Evolutionary conservation across 2,113 vertebrate species (phyloP).

Genomic region (Trinectes maculatus): DNA sequence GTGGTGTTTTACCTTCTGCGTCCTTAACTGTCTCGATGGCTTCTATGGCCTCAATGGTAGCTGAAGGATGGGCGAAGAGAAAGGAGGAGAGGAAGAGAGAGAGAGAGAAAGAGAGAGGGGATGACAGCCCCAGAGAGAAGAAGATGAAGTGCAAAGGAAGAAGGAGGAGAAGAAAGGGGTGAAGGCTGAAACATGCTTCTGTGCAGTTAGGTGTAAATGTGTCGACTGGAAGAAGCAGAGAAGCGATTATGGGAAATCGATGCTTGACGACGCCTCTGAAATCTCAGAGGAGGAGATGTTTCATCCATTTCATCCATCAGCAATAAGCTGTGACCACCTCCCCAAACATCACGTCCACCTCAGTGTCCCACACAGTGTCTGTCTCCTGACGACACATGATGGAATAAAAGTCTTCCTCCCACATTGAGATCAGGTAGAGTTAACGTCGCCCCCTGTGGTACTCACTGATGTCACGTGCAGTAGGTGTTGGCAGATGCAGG

Average conservation of each 20-base stretch:
- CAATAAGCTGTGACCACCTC: no score
- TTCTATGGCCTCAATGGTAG: slow-evolving; percentile 84
- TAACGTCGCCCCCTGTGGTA: no score
- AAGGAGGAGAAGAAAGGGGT: slow-evolving; percentile 53
- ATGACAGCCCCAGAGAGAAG: slow-evolving; percentile 50
- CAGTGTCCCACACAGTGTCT: no score
- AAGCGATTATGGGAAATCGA: neutral
- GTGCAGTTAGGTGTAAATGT: slow-evolving; percentile 43
- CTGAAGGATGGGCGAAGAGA: slow-evolving; percentile 75
- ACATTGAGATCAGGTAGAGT: no score
- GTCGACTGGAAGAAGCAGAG: slow-evolving; percentile 18
- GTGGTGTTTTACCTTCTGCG: slow-evolving; percentile 79
- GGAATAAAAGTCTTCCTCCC: no score
- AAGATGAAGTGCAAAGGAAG: slow-evolving; percentile 55
- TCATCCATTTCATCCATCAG: no score
- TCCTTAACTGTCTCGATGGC: slow-evolving; percentile 84
- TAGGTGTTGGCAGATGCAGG: slow-evolving; percentile 61
- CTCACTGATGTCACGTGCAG: slow-evolving; percentile 40
- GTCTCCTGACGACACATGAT: no score
- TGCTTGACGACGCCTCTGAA: neutral
- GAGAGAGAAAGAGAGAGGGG: slow-evolving; percentile 42
- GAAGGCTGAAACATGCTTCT: slow-evolving; percentile 79
- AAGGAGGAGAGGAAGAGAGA: slow-evolving; percentile 37
- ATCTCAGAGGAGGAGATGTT: no score
- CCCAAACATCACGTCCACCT: no score